Evolutionary conservation across 2,797 vertebrate genomes (phyloP).

Genomic region (Rhincodon typus): DNA sequence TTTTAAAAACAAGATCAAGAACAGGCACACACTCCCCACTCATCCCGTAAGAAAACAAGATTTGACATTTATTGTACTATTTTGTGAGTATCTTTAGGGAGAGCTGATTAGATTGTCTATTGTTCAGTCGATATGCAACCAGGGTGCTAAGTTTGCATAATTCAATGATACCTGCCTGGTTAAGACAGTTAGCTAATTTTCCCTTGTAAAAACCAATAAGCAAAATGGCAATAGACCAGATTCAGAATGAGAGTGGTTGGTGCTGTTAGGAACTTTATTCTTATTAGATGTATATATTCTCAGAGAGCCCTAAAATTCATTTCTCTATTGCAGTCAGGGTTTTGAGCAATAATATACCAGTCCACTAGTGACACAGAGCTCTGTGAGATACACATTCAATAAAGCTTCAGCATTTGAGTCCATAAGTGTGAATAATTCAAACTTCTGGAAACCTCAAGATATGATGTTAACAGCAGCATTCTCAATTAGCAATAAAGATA

Average conservation of each 20-base stretch:
- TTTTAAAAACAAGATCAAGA: too few species aligned
- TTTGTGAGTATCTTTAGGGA: neutral
- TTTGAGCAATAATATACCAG: too few species aligned
- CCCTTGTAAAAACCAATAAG: neutral
- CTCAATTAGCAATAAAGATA: neutral
- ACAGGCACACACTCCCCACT: neutral
- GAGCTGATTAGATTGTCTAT: neutral
- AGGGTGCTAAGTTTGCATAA: neutral
- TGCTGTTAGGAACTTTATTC: neutral
- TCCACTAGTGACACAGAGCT: too few species aligned
- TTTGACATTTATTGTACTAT: neutral
- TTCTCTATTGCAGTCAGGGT: neutral
- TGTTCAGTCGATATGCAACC: neutral
- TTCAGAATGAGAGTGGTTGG: too few species aligned
- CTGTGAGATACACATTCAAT: too few species aligned
- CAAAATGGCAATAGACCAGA: neutral
- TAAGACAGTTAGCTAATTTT: neutral
- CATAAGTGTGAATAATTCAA: too few species aligned
- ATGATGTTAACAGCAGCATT: neutral
- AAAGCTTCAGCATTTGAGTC: too few species aligned
- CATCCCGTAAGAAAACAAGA: neutral
- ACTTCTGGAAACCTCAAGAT: too few species aligned
- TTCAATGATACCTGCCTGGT: neutral
- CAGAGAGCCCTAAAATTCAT: neutral
- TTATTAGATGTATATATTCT: neutral